These are phyloP conservation scores for Vesta saturnalis DNA, from an alignment of 2,888 invertebrate species.

Conservation along the genomic window DNA sequence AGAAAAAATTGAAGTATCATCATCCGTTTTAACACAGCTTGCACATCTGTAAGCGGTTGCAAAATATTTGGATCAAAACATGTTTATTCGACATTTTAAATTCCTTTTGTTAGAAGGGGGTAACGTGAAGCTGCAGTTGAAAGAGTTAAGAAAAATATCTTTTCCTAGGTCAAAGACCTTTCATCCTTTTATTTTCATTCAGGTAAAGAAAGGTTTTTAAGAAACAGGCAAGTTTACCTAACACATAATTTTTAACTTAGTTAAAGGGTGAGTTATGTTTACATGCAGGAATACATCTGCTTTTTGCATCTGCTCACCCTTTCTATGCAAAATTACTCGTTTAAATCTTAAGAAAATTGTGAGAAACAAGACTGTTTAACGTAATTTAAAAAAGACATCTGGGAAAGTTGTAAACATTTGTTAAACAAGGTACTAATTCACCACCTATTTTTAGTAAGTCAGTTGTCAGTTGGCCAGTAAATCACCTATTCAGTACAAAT, in stretches of 20 bases:
- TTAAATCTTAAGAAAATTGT: not conserved
- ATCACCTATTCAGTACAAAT: slow-evolving; percentile 7
- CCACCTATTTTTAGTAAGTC: slow-evolving; percentile 33
- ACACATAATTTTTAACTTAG: slow-evolving; percentile 2
- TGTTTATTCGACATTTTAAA: slow-evolving; percentile 4
- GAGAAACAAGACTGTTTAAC: not conserved
- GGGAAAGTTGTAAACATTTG: slow-evolving; percentile 43
- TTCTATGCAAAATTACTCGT: not conserved
- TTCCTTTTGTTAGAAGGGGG: not conserved
- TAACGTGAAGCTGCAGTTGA: not conserved
- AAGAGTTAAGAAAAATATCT: slow-evolving; percentile 21
- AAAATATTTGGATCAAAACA: slow-evolving; percentile 17
- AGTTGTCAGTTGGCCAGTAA: slow-evolving; percentile 33
- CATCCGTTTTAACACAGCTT: not conserved
- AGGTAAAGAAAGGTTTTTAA: slow-evolving; percentile 17
- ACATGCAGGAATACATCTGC: slow-evolving; percentile 9
- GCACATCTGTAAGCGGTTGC: slow-evolving; percentile 19
- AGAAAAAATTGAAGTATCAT: no score
- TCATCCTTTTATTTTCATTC: not conserved
- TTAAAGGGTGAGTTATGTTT: slow-evolving; percentile 15
- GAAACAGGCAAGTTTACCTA: slow-evolving; percentile 18
- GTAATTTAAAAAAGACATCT: slow-evolving; percentile 44
- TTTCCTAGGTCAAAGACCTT: slow-evolving; percentile 19
- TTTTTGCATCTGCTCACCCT: no score
- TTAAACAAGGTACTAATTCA: slow-evolving; percentile 34